Conservation (phyloP, 1,140 invertebrate species). For the Neocloeon triangulifer region DNA sequence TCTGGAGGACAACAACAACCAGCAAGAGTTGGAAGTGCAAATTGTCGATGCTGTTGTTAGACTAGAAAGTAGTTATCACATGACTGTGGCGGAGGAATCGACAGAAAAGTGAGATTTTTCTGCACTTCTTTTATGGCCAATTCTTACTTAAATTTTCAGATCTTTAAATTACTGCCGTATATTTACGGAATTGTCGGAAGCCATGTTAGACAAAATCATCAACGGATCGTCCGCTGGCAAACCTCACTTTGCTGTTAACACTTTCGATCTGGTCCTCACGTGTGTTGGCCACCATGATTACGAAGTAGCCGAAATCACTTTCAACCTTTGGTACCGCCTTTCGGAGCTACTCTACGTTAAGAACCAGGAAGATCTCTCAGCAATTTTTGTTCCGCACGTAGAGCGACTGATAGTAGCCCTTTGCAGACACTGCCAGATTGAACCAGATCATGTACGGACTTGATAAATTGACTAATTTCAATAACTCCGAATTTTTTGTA, state of each 20-base stretch:
- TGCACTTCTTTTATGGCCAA: slow-evolving; percentile 3
- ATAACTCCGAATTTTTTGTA: slow-evolving; percentile 14
- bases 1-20: slow-evolving; percentile 49
- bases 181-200: slow-evolving; percentile 85
- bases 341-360: slow-evolving; percentile 85
- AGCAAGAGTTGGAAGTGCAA: slow-evolving; percentile 41
- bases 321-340: slow-evolving; percentile 88
- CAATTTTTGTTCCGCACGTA: slow-evolving; percentile 70
- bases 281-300: slow-evolving; percentile 95
- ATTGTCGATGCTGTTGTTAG: slow-evolving; percentile 61
- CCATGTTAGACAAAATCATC: slow-evolving; percentile 69
- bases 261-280: slow-evolving; percentile 69
- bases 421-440: slow-evolving; percentile 73
- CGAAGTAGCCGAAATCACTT: slow-evolving; percentile 90
- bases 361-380: slow-evolving; percentile 53
- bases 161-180: slow-evolving; percentile 83
- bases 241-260: slow-evolving; percentile 61
- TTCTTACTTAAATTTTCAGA: slow-evolving; percentile 25
- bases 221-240: slow-evolving; percentile 22
- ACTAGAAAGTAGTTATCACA: slow-evolving; percentile 69
- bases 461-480: not conserved
- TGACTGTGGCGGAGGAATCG: slow-evolving; percentile 82
- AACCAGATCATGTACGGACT: slow-evolving; percentile 61
- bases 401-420: slow-evolving; percentile 67
- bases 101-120: slow-evolving; percentile 34